Evolutionary conservation across 2,797 vertebrate species (phyloP).

Genomic region (Melanogrammus aeglefinus): DNA sequence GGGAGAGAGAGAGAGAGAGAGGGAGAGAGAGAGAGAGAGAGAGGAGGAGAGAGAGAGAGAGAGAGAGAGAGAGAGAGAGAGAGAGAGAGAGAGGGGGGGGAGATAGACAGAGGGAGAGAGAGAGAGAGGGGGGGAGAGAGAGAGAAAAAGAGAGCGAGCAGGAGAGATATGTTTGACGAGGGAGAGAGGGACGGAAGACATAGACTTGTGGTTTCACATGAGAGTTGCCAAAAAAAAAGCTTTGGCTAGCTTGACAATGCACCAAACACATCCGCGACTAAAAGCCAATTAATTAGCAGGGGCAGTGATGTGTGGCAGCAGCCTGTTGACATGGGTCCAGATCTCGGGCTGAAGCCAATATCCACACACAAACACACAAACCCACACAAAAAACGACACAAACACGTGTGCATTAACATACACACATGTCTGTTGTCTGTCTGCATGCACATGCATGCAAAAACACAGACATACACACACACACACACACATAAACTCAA

Average conservation of each 20-base stretch:
- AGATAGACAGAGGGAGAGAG: not conserved
- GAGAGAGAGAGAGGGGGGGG: not conserved
- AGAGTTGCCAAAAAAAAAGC: slow-evolving; percentile 57
- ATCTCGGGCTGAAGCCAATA: slow-evolving; percentile 68
- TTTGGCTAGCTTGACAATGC: slow-evolving; percentile 69
- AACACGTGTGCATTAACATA: slow-evolving; percentile 8
- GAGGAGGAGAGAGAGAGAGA: not conserved
- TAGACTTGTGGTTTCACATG: slow-evolving; percentile 27
- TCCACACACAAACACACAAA: slow-evolving; percentile 20
- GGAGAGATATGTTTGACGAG: not conserved
- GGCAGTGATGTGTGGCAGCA: slow-evolving; percentile 77
- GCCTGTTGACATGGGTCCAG: slow-evolving; percentile 79
- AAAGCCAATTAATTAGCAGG: slow-evolving; percentile 81
- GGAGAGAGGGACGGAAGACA: slow-evolving; percentile 25
- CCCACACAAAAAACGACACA: slow-evolving; percentile 18
- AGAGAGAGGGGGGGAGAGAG: not conserved
- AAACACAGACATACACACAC: too few species aligned
- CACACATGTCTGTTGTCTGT: slow-evolving; percentile 23
- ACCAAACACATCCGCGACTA: slow-evolving; percentile 74
- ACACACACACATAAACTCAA: not conserved
- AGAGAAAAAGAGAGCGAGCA: not conserved
- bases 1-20: not conserved
- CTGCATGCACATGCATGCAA: slow-evolving; percentile 4
- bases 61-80: not conserved
- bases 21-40: not conserved